These are phyloP conservation scores for Drosophila putrida DNA, from an alignment of 2,888 invertebrate genomes.

Conservation along the genomic window DNA sequence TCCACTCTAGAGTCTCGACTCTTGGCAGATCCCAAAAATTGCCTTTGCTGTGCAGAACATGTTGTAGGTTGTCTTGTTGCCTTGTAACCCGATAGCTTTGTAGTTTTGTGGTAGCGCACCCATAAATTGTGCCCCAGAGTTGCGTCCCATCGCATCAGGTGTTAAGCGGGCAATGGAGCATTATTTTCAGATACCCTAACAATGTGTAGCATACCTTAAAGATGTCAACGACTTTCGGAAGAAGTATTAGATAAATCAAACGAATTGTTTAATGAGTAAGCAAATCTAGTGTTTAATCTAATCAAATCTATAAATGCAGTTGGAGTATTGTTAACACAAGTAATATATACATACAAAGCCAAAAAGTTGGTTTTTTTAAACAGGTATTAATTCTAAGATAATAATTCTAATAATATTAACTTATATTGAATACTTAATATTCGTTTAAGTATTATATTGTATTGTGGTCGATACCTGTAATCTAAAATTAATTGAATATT, in stretches of 20 bases:
- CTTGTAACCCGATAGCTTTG: slow-evolving; percentile 81
- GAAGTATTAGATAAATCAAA: not conserved
- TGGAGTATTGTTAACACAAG: too few species aligned
- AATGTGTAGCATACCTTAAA: not conserved
- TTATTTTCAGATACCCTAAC: slow-evolving; percentile 51
- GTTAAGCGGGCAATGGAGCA: slow-evolving; percentile 69
- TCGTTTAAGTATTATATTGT: too few species aligned
- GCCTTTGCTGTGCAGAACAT: slow-evolving; percentile 58
- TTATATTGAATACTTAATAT: too few species aligned
- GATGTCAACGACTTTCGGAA: not conserved
- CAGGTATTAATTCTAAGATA: too few species aligned
- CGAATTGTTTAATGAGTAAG: too few species aligned
- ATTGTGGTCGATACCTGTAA: too few species aligned
- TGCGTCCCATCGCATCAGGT: slow-evolving; percentile 70
- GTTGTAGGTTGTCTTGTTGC: slow-evolving; percentile 80
- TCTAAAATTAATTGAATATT: too few species aligned
- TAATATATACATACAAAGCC: too few species aligned
- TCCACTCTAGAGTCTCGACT: slow-evolving; percentile 45
- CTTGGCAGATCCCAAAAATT: slow-evolving; percentile 43
- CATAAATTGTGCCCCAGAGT: slow-evolving; percentile 69
- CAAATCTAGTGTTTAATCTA: too few species aligned
- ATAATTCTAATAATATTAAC: too few species aligned
- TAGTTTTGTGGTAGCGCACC: slow-evolving; percentile 82
- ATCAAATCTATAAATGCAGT: too few species aligned
- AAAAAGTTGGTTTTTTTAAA: too few species aligned